Base-by-base conservation (phyloP, 2,888 invertebrate genomes). In the Hypselothyrea guttata region DNA sequence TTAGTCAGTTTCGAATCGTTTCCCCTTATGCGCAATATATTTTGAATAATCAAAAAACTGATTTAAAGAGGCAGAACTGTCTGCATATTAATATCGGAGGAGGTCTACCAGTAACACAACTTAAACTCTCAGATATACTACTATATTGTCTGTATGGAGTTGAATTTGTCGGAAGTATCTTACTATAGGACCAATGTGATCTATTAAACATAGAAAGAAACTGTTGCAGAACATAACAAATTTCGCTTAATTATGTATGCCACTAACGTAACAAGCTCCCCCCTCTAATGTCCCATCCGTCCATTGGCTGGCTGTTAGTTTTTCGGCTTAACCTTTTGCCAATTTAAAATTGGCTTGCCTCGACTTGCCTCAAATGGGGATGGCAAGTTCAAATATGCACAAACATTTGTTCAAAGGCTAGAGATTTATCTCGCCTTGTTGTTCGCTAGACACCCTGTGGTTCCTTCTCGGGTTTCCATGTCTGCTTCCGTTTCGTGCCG, bases 371-470 rank as follows among this genome's bases (percentile, higher is more conserved):
- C 18, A 11, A 22, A 15, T 18, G 37, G 22, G 42, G 55, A 60
- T 62, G 67, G 61, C 63, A 85, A 79, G 85, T 79, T 85, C 79
- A 79, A 79, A 79, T 79, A 79, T 79, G 85, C 85, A 78, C 83
- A 81, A 81, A 85, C 85, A 81, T 81, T 79, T 79, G 85, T 75
- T 79, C 72, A 83, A 84, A 78, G 83, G 71, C 75, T 82, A 75
- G 69, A 81, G 85, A 81, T 81, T 81, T 81, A 81, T 85, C 79
- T 85, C 63, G 64, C 77, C 66, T 46, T 22, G 63, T 64, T 84
- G 82, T 71, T 55, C 59, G 62, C 34, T 52, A 77, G 79, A 85
- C 85, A 81, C 79, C 79, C 79, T 78, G 85, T 83, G 84, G 79
- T 84, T 81, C 64, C 71, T 58, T 58, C 5, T 46, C 67, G 67